phyloP scores from a whole-genome alignment of 1,140 invertebrate species.

The roundworm (Caenorhabditis elegans) region DNA sequence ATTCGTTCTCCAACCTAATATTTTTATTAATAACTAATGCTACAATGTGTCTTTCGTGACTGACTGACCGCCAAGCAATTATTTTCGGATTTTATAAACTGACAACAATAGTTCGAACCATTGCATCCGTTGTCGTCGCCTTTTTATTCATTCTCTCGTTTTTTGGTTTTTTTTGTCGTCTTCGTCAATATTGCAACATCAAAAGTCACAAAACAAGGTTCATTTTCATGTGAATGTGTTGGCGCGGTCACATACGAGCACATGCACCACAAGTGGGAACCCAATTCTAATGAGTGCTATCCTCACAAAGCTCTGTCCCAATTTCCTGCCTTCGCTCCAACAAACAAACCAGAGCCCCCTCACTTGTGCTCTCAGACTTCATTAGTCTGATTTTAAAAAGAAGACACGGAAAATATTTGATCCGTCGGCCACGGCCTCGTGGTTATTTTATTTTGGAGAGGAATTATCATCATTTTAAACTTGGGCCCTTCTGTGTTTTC shows the following conservation, averaged over 20 bases:
- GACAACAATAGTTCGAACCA: not conserved
- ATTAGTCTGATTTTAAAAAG: not conserved
- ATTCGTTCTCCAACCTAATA: no score
- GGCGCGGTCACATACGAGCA: not conserved
- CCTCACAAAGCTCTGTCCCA: not conserved
- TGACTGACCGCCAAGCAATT: no score
- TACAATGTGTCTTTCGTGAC: no score
- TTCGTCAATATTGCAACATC: not conserved
- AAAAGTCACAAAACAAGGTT: not conserved
- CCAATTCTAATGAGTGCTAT: slow-evolving; percentile 27
- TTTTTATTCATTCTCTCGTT: not conserved
- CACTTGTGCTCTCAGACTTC: not conserved
- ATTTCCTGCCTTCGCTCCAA: not conserved
- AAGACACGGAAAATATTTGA: not conserved
- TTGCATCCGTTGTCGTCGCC: not conserved
- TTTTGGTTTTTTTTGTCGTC: not conserved
- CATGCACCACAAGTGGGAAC: not conserved
- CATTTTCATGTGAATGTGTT: not conserved
- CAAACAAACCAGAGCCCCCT: slow-evolving; percentile 16
- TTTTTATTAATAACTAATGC: no score
- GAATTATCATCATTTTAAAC: not conserved
- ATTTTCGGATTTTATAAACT: not conserved
- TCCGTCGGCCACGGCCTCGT: not conserved
- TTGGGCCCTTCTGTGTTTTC: no score
- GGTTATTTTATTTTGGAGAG: no score